Conservation (phyloP, 2,888 invertebrate species). For the Melanchra persicariae region DNA sequence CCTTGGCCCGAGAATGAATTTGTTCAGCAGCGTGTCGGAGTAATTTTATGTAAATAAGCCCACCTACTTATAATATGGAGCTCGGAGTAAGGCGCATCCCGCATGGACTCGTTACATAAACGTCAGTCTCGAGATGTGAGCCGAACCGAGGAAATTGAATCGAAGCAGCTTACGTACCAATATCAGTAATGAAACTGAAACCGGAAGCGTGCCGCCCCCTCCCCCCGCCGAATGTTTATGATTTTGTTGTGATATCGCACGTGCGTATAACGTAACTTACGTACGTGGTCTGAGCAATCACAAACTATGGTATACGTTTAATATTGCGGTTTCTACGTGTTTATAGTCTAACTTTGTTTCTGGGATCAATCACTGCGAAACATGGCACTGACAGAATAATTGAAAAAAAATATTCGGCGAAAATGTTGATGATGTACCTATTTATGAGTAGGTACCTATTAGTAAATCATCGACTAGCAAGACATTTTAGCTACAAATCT, state of each 20-base stretch:
- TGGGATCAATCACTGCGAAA: constrained; percentile 14
- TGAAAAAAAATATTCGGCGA: neutral
- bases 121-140: constrained; percentile 64
- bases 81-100: constrained; percentile 50
- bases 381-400: constrained; percentile 12
- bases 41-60: constrained; percentile 61
- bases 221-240: constrained; percentile 54
- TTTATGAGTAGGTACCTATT: neutral
- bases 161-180: constrained; percentile 74
- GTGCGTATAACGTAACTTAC: constrained; percentile 31
- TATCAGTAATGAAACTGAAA: constrained; percentile 74
- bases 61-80: constrained; percentile 44
- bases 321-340: neutral
- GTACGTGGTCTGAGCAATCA: constrained; percentile 32
- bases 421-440: neutral
- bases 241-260: constrained; percentile 55
- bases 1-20: constrained; percentile 43
- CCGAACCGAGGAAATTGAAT: constrained; percentile 76
- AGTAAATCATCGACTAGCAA: neutral
- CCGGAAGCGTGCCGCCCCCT: constrained; percentile 62
- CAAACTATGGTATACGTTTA: constrained; percentile 25
- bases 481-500: neutral
- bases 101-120: constrained; percentile 61
- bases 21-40: constrained; percentile 39
- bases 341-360: constrained; percentile 8